Percentiles rank a stretch among this genome's conserved stretches.
Evolutionary conservation across 1,140 invertebrate genomes (phyloP).

Genomic region (Microplitis demolitor): DNA sequence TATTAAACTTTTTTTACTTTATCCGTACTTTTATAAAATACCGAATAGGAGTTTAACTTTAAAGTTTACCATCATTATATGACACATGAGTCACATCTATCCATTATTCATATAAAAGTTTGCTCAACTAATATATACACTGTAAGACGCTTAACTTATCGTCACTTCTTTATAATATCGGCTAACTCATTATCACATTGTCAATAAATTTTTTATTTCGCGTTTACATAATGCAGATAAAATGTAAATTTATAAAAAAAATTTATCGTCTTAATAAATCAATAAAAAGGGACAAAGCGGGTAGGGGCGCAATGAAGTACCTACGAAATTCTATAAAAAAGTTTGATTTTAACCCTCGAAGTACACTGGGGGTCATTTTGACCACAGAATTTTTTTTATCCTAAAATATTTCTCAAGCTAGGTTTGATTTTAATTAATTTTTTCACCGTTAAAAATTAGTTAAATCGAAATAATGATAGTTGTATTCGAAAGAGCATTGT

Average conservation of each 20-base stretch:
- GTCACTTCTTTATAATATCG: neutral
- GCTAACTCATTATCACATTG: neutral
- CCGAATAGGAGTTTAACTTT: neutral
- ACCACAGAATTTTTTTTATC: no score
- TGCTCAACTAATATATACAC: conserved; percentile 10
- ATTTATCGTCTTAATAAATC: no score
- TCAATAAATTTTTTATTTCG: neutral
- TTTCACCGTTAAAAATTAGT: no score
- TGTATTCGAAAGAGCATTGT: no score
- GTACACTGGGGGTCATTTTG: no score
- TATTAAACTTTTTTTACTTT: neutral
- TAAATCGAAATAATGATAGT: no score
- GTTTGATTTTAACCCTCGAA: no score
- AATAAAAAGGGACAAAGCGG: no score
- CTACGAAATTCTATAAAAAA: no score
- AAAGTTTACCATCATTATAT: conserved; percentile 8
- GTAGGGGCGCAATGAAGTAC: no score
- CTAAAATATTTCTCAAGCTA: no score
- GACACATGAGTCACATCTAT: neutral
- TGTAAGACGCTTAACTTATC: neutral
- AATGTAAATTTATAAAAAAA: neutral
- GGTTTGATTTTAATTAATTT: no score
- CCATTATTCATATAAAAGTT: conserved; percentile 25
- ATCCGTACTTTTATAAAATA: neutral
- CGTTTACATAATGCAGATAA: neutral